Conservation (phyloP, 2,113 vertebrate species). For the Pipa parva region DNA sequence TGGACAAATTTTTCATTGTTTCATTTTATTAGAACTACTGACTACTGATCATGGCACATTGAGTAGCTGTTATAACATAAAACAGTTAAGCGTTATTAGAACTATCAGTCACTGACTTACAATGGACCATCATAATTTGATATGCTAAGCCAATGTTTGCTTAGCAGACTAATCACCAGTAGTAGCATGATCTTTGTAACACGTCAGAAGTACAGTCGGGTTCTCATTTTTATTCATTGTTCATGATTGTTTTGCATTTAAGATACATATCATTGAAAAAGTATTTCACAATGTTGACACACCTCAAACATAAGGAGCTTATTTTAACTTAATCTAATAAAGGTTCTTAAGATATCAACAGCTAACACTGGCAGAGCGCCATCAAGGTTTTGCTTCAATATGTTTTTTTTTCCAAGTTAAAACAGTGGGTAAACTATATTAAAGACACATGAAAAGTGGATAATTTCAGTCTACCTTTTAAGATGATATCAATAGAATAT, state of each 20-base stretch:
- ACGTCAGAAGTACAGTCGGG: background rate
- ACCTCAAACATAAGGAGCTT: conserved; percentile 29
- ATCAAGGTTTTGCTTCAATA: conserved; percentile 3
- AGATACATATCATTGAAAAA: conserved; percentile 20
- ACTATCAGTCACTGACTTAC: background rate
- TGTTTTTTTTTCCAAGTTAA: no score
- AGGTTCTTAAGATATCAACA: conserved; percentile 35
- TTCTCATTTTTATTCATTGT: conserved; percentile 13
- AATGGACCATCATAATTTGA: background rate
- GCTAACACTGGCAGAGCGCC: conserved; percentile 14
- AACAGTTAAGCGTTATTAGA: background rate
- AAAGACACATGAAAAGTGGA: no score
- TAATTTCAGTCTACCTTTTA: no score
- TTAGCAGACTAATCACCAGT: background rate
- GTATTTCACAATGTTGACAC: conserved; percentile 32
- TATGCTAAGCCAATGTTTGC: background rate
- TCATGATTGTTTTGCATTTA: conserved; percentile 13
- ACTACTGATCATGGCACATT: no score
- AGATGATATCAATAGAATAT: no score
- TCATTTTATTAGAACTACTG: no score
- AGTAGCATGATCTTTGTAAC: background rate
- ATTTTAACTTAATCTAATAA: conserved; percentile 30
- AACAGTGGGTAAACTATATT: no score
- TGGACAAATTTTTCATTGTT: no score
- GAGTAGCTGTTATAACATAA: no score